Base-by-base conservation (phyloP, 2,113 vertebrate species). In the Cebidichthys violaceus region DNA sequence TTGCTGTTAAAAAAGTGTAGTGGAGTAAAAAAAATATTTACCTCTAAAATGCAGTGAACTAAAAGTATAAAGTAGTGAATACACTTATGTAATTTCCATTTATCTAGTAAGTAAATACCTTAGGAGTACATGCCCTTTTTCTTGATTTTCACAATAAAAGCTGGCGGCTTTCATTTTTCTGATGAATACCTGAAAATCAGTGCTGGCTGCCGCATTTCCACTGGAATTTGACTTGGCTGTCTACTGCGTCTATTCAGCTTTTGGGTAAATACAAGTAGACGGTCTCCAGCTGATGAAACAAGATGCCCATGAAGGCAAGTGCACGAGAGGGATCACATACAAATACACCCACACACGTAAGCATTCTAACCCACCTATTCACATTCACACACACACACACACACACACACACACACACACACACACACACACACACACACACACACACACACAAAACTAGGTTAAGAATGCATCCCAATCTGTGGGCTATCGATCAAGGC, bases 391-490 rank as follows among this genome's bases (percentile, higher is more conserved):
- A 50, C 69, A 35, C 52, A 64, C 10, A 65, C 82, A 55, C 75
- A 18, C 52, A 57, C 61, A 15, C 71, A 54, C 22, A 37, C 20
- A 79, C 60, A 52, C 57, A 77, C 73, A 24, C 29, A 61, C 59
- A 61, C 60, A 10, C 65, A 61, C 77, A 22, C 37, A 39, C 37
- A 39, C 22, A 39, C 22, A 7, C 8, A 60, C 60, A 52, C 6
- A 20, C 41, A 35, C 66, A 24, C 41, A 54, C 13, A 64, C 79
- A 54, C 75, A 73, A 24, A 78, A 62, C 15, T 41, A 62, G 57
- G 71, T 61, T 79, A 92, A 92, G 89, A 74, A 83, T 85, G 70
- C 69, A 75, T 70, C 66, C 75, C 84, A 65, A 79, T 90, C 87
- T 81, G 83, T 62, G 70, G 47, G 47, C 39, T 70, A 90, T 94